Evolutionary conservation across 2,797 vertebrate genomes (phyloP).

Genomic region (Rhinella marina): DNA sequence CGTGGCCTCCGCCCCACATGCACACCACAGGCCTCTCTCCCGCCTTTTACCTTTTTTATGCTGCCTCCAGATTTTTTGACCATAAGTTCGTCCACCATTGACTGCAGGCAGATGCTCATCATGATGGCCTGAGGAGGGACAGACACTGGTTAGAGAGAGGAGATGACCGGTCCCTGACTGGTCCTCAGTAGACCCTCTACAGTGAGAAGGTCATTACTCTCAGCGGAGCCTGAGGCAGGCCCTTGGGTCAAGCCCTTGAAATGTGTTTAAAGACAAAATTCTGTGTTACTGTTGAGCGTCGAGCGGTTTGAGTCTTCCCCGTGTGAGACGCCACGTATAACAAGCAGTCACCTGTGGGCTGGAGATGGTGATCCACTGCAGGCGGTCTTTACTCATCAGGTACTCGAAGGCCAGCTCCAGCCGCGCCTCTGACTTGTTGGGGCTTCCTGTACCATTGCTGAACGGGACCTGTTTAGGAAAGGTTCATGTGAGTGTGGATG

Average conservation of each 20-base stretch:
- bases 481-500: background rate
- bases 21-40: background rate
- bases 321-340: background rate
- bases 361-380: conserved; percentile 99
- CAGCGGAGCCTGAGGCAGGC: background rate
- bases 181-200: background rate
- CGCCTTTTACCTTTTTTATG: conserved; percentile 88
- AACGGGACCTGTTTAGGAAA: conserved; percentile 82
- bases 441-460: conserved; percentile 81
- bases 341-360: conserved; percentile 87
- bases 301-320: too few species aligned
- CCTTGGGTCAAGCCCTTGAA: too few species aligned
- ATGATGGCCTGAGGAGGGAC: conserved; percentile 87
- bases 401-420: conserved; percentile 98
- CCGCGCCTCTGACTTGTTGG: conserved; percentile 88
- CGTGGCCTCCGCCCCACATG: background rate
- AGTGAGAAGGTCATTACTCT: background rate
- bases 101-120: conserved; percentile 98
- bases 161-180: background rate
- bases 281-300: too few species aligned
- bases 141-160: background rate
- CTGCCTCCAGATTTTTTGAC: conserved; percentile 98
- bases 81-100: conserved; percentile 99
- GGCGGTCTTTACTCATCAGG: conserved; percentile 97
- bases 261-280: too few species aligned